These are phyloP conservation scores for Plectrocnemia conspersa DNA, from an alignment of 1,140 invertebrate genomes.

Conservation along the genomic window DNA sequence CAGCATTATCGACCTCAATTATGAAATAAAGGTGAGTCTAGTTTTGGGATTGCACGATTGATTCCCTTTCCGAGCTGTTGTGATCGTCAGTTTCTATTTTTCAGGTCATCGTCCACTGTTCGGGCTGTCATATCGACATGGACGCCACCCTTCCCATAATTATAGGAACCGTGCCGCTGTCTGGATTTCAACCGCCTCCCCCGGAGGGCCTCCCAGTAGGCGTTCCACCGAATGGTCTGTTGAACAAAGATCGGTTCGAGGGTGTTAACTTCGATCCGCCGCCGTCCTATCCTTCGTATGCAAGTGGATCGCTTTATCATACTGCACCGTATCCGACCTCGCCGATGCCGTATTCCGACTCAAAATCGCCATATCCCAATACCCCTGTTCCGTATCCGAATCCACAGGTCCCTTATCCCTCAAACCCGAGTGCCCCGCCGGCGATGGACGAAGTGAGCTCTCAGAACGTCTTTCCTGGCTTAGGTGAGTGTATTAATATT, in stretches of 20 bases:
- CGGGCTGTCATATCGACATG: conserved; percentile 55
- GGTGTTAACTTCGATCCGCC: too few species aligned
- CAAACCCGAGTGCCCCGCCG: too few species aligned
- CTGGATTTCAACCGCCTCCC: conserved; percentile 46
- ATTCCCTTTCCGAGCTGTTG: too few species aligned
- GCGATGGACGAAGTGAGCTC: too few species aligned
- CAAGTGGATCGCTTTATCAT: too few species aligned
- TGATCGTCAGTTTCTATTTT: too few species aligned
- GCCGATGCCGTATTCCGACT: not conserved
- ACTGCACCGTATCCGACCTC: not conserved
- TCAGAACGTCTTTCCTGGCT: conserved; percentile 10
- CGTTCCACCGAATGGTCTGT: conserved; percentile 9
- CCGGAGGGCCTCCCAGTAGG: conserved; percentile 26
- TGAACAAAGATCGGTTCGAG: not conserved
- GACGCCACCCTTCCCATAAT: conserved; percentile 53
- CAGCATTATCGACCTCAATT: conserved; percentile 64
- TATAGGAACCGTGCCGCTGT: conserved; percentile 61
- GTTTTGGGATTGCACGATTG: too few species aligned
- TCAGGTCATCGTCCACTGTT: conserved; percentile 48
- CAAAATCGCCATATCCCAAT: not conserved
- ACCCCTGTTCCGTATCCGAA: conserved; percentile 1
- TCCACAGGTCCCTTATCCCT: conserved; percentile 7
- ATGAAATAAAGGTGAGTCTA: conserved; percentile 58
- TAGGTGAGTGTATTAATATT: too few species aligned
- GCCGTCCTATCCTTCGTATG: too few species aligned